Evolutionary conservation across 2,797 vertebrate genomes (phyloP), one percentile per base, ranked within the genome.

Genomic region (Bucorvus abyssinicus): DNA sequence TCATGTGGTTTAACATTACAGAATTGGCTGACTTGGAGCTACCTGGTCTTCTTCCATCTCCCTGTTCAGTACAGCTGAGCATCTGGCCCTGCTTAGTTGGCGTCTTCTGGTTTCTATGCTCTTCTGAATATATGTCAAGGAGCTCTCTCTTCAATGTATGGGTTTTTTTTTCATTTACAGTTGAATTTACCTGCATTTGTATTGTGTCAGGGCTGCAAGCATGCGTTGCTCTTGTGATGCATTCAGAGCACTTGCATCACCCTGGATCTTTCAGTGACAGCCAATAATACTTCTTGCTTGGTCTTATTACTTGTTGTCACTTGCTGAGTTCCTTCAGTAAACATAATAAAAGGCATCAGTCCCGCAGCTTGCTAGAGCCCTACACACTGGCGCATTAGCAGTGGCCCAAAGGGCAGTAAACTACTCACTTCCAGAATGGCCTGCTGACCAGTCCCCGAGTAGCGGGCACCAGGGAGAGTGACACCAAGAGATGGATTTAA

Each of bases 231-330:
- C 10, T 42, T 74, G 18, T 47, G 23, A 52, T 18, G 14, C 0
- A 0, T 50, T 67, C 10, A 7, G 71, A 94, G 40, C 29, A 34
- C 12, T 71, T 0, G 0, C 3, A 47, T 50, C 18, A 40, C 21
- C 11, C 38, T 45, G 52, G 9, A 21, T 73, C 17, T 32, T 59
- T 79, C 80, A 64, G 38, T 34, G 55, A 21, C 38, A 53, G 27
- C 19, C 8, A 40, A 40, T 40, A 4, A 29, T 79, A 19, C 17
- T 18, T 88, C 60, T 75, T 64, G 8, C 19, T 2, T 20, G 50
- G 17, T 40, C 20, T 74, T 44, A 22, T 18, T 60, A 7, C 19
- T 38, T 61, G 42, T 49, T 80, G 36, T 13, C 30, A 24, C n/a
- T 82, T 77, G 47, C 14, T 20, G 42, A 73, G 27, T 60, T 83